Base-by-base conservation (phyloP, 2,113 vertebrate genomes). In the Burhinus bistriatus region DNA sequence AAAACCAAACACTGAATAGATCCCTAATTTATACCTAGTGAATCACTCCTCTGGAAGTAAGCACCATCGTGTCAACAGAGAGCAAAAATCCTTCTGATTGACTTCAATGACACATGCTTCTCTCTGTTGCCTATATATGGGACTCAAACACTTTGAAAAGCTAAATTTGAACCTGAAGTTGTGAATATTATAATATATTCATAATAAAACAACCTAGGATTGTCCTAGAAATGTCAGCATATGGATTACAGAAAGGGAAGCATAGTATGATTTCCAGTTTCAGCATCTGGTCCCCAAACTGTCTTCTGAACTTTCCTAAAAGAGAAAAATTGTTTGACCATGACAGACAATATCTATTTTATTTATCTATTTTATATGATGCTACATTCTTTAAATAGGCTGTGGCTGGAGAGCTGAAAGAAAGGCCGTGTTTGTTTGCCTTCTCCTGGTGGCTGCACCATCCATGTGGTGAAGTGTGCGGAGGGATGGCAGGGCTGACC, bases 381-480 rank as follows among this genome's bases (percentile, higher is more conserved):
- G 51, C 26, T 66, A 65, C 7, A 15, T 76, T 77, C 26, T 87
- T 91, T 73, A 42, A 38, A n/a, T 8, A 57, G 36, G 27, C 38
- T 47, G 30, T 17, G 25, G 13, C 1, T 54, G 45, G 38, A 30
- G 2, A 10, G 36, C 3, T 0, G 3, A 69, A 45, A 44, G 49
- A 79, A 82, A 70, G 14, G 3, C 6, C 15, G 20, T 7, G 3
- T 34, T 84, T 7, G 3, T 34, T 84, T 79, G 30, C 32, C 36
- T 64, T 84, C 45, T 81, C 15, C 27, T 19, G 6, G 14, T 16
- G 54, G 47, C 38, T 44, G 44, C 16, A 52, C 32, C 16, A 64
- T 21, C 20, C 16, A 9, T 0, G 6, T 14, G 11, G 26, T 32
- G 52, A 66, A 59, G 45, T 0, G 0, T 15, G 13, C 0, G 0